phyloP scores from a whole-genome alignment of 2,797 vertebrate species.

The Myripristis murdjan region DNA sequence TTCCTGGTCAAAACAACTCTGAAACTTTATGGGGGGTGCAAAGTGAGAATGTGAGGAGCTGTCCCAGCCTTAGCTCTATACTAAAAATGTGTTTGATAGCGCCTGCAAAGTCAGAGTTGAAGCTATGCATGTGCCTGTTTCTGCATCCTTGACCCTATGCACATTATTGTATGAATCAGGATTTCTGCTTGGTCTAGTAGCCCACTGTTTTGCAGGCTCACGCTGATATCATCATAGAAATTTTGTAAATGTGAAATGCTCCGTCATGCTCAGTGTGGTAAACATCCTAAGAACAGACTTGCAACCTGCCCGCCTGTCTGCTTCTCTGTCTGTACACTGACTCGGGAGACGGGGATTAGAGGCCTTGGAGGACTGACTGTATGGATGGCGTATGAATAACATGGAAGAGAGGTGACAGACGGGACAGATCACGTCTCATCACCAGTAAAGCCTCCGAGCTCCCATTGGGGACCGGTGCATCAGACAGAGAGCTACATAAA shows the following conservation, averaged over 20 bases:
- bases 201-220: constrained; percentile 63
- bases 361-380: constrained; percentile 85
- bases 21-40: neutral
- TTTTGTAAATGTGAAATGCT: constrained; percentile 78
- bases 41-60: neutral
- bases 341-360: constrained; percentile 87
- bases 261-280: constrained; percentile 79
- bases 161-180: constrained; percentile 54
- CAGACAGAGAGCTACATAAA: constrained; percentile 84
- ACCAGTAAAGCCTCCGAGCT: constrained; percentile 86
- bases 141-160: constrained; percentile 31
- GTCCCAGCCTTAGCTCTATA: neutral
- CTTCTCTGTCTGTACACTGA: constrained; percentile 78
- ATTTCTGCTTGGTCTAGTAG: constrained; percentile 51
- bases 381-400: constrained; percentile 86
- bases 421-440: constrained; percentile 89
- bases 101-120: constrained; percentile 18
- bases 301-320: constrained; percentile 80
- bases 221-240: constrained; percentile 65
- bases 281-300: constrained; percentile 80
- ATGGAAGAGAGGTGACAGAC: constrained; percentile 87
- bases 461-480: constrained; percentile 84
- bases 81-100: neutral
- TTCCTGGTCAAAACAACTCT: neutral
- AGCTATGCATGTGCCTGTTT: constrained; percentile 9